Percentiles rank a stretch among this genome's conserved stretches.
Conservation (phyloP, 2,888 invertebrate species). For the Phragmatobia fuliginosa region DNA sequence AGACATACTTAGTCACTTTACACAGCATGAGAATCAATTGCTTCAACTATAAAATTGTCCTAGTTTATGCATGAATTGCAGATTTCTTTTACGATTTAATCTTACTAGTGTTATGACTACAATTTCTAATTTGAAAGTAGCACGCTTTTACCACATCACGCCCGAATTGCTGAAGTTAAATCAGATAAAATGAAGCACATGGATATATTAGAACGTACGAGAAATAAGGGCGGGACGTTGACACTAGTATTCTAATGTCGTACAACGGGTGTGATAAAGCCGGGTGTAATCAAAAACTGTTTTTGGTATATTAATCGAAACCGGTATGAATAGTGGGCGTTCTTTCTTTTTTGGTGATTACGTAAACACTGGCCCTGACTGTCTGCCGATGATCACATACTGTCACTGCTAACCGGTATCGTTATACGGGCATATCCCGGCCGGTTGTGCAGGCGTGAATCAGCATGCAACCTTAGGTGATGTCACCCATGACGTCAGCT, state of each 20-base stretch:
- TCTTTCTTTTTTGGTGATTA: conserved; percentile 56
- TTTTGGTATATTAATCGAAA: conserved; percentile 36
- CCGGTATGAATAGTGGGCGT: conserved; percentile 54
- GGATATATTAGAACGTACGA: background rate
- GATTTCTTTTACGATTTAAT: background rate
- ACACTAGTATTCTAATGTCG: conserved; percentile 4
- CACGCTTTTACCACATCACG: background rate
- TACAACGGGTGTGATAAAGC: conserved; percentile 14
- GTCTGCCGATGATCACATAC: conserved; percentile 46
- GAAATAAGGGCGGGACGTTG: background rate
- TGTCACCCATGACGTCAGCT: conserved; percentile 65
- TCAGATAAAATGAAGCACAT: background rate
- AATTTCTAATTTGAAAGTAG: background rate
- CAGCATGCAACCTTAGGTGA: conserved; percentile 57
- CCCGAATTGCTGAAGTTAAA: background rate
- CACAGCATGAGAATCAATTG: background rate
- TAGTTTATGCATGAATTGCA: background rate
- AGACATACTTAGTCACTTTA: background rate
- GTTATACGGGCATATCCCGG: conserved; percentile 12
- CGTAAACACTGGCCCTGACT: conserved; percentile 57
- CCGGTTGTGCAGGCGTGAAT: conserved; percentile 49
- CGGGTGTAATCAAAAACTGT: conserved; percentile 12
- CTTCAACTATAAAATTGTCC: background rate
- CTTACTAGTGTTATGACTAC: background rate
- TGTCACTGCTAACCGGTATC: conserved; percentile 43